phyloP scores from a whole-genome alignment of 2,797 vertebrate genomes.

The Calcarius lapponicus region DNA sequence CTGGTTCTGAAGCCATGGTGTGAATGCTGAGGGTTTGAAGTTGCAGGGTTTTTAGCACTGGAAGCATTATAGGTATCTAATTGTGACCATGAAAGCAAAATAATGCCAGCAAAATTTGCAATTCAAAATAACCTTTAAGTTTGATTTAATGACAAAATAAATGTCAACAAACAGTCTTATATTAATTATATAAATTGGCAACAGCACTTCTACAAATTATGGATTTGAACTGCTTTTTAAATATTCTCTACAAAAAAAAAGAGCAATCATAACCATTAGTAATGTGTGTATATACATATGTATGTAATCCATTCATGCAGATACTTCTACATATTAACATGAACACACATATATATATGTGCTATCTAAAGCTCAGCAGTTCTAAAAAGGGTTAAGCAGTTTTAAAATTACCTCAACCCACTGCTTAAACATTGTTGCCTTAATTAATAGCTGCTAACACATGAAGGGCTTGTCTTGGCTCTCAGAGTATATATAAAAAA shows the following conservation, averaged over 20 bases:
- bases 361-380: background rate
- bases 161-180: background rate
- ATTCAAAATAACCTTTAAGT: background rate
- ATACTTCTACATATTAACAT: background rate
- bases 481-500: background rate
- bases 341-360: background rate
- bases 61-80: background rate
- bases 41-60: background rate
- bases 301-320: background rate
- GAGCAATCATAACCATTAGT: background rate
- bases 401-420: conserved; percentile 62
- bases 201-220: background rate
- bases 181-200: background rate
- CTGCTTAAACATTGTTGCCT: conserved; percentile 61
- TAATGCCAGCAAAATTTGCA: conserved; percentile 17
- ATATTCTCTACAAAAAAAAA: background rate
- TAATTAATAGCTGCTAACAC: conserved; percentile 70
- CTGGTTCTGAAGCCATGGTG: background rate
- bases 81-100: conserved; percentile 36
- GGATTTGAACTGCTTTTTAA: conserved; percentile 3
- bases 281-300: background rate
- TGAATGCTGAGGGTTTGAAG: background rate
- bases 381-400: conserved; percentile 45
- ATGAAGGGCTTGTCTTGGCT: conserved; percentile 59
- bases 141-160: background rate